Evolutionary conservation across 2,113 vertebrate species (phyloP), one percentile per base, ranked within the genome.

Genomic region (Ciconia maguari): DNA sequence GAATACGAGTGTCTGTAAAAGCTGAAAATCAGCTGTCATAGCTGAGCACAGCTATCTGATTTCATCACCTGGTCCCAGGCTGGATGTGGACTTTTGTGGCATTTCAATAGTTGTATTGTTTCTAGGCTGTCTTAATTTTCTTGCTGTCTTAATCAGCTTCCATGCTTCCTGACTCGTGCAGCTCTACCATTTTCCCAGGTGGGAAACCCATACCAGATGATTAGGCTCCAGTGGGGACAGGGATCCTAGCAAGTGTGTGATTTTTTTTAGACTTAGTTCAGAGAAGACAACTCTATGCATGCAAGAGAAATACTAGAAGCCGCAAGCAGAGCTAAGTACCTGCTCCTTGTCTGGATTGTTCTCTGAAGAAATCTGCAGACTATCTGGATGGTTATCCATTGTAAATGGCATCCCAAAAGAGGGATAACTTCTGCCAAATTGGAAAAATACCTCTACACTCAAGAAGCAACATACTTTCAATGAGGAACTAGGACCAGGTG

Each of bases 171-270:
- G 64, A 1, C 30, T 29, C 10, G 36, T 90, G 44, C 11, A 44
- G 57, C 18, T 70, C 7, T n/a, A 3, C 3, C 11, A 2, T 32
- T 71, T 82, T 34, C 36, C 42, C 25, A 22, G 27, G 21, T 42
- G 52, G 64, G 22, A 44, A 87, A 16, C 25, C 30, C 0, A 0
- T 14, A 11, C 14, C 15, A 30, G 48, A 4, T 26, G 22, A 12
- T 7, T 1, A 42, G 20, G 44, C 27, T 77, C 10, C 46, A 34
- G 61, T 0, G 0, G 12, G 16, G 6, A 22, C 11, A 4, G 21
- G 4, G 9, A 1, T n/a, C 34, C 0, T 1, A 64, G 24, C 57
- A 36, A 68, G 10, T 10, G 52, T 10, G 12, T 10, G n/a, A 9
- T 90, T 52, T 34, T 34, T 48, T 44, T 70, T 7, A 34, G 30